These are phyloP conservation scores for Plagodis pulveraria DNA, from an alignment of 2,888 invertebrate species.

Conservation along the genomic window DNA sequence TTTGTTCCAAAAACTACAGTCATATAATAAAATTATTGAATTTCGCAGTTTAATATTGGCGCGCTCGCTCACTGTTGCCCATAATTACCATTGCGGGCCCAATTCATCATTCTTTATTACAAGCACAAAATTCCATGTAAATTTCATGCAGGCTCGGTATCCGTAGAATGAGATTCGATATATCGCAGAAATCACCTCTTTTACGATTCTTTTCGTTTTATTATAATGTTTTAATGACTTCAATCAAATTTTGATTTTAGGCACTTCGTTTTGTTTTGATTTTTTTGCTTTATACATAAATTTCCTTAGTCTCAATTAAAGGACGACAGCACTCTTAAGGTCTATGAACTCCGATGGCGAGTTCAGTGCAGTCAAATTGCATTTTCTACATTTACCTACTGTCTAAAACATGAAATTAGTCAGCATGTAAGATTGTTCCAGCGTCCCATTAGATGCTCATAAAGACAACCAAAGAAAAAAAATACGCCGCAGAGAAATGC, in stretches of 20 bases:
- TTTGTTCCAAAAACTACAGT: slow-evolving; percentile 45
- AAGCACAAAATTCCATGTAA: slow-evolving; percentile 82
- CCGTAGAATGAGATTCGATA: slow-evolving; percentile 72
- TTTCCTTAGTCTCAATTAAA: too few relatives aligned
- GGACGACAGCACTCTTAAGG: too few relatives aligned
- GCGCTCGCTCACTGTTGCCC: slow-evolving; percentile 71
- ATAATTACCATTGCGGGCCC: slow-evolving; percentile 81
- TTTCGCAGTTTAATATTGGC: slow-evolving; percentile 76
- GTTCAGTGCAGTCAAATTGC: too few relatives aligned
- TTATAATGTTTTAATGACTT: slow-evolving; percentile 37
- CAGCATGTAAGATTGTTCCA: too few relatives aligned
- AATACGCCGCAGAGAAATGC: too few relatives aligned
- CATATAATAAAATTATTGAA: slow-evolving; percentile 78
- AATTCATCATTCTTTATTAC: slow-evolving; percentile 85
- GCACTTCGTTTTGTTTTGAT: slow-evolving; percentile 11
- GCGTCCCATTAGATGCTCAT: too few relatives aligned
- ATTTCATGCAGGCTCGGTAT: slow-evolving; percentile 74
- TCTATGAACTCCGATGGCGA: too few relatives aligned
- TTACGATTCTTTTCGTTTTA: slow-evolving; percentile 39
- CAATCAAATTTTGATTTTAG: slow-evolving; percentile 26
- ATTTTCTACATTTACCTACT: too few relatives aligned
- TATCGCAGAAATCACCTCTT: slow-evolving; percentile 70
- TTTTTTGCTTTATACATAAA: not conserved
- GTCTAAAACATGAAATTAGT: too few relatives aligned
- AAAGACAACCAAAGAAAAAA: too few relatives aligned